phyloP scores from a whole-genome alignment of 92 coral and sea anemone genomes.

The Phenganax marumi region DNA sequence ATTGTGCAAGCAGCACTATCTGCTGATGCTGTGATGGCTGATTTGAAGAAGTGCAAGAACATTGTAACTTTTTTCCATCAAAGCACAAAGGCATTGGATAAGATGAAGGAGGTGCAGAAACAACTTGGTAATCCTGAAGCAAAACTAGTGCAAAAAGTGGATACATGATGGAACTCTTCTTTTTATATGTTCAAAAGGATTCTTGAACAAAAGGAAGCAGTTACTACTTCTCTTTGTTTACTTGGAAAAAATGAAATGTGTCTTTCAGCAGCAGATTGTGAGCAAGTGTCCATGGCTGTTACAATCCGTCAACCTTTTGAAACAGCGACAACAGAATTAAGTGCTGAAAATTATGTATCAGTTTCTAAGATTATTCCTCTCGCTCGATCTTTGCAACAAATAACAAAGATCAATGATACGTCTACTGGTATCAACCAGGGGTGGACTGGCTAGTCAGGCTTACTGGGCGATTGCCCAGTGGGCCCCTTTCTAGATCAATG shows the following conservation, averaged over 20 bases:
- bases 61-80: conserved; percentile 29
- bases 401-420: conserved; percentile 6
- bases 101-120: conserved; percentile 16
- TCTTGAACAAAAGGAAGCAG: conserved; percentile 33
- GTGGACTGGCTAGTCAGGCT: neutral
- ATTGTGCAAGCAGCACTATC: conserved; percentile 31
- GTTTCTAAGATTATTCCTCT: conserved; percentile 42
- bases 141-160: neutral
- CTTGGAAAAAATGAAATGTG: conserved; percentile 46
- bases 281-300: conserved; percentile 11
- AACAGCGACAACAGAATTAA: conserved; percentile 34
- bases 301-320: conserved; percentile 45
- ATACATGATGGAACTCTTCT: neutral
- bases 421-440: neutral
- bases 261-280: conserved; percentile 48
- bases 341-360: conserved; percentile 14
- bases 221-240: conserved; percentile 36
- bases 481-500: conserved; percentile 9
- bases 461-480: conserved; percentile 12
- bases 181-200: conserved; percentile 30
- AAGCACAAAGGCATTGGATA: conserved; percentile 19
- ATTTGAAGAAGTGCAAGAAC: conserved; percentile 26
- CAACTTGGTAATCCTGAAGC: conserved; percentile 3
- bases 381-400: conserved; percentile 35
- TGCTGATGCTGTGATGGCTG: conserved; percentile 24